These are phyloP conservation scores for Penaeus vannamei DNA, from an alignment of 1,140 invertebrate species.

Conservation along the genomic window DNA sequence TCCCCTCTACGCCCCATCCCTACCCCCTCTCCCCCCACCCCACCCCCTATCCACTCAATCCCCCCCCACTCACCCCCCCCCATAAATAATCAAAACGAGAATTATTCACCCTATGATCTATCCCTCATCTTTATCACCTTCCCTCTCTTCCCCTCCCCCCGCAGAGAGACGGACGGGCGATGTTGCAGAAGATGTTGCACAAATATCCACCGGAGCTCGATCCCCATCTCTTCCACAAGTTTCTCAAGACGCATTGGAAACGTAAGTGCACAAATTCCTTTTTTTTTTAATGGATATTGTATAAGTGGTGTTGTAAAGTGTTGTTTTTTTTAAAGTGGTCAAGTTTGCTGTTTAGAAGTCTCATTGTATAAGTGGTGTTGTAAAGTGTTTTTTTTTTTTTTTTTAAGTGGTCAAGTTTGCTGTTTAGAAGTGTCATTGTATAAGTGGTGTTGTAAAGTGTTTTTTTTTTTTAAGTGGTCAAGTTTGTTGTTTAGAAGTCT, in stretches of 20 bases:
- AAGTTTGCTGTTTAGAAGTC: too few species aligned
- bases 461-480: too few species aligned
- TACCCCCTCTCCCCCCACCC: neutral
- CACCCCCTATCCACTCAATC: neutral
- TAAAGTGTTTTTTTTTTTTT: too few species aligned
- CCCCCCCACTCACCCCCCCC: neutral
- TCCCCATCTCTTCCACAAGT: conserved; percentile 77
- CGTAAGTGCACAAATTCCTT: conserved; percentile 69
- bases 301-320: neutral
- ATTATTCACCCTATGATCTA: too few species aligned
- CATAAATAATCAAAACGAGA: too few species aligned
- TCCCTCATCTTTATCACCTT: neutral
- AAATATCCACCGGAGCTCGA: conserved; percentile 80
- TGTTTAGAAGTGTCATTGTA: too few species aligned
- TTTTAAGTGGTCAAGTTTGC: too few species aligned
- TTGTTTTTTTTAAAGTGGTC: neutral
- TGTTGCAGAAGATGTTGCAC: conserved; percentile 68
- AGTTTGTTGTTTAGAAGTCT: too few species aligned
- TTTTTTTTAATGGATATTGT: neutral
- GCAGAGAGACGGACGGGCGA: conserved; percentile 69
- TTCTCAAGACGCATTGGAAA: conserved; percentile 78
- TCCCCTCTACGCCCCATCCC: too few species aligned
- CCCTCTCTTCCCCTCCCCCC: neutral
- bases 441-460: too few species aligned
- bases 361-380: too few species aligned